Conservation (phyloP, 2,113 vertebrate genomes). For the Paramisgurnus dabryanus region DNA sequence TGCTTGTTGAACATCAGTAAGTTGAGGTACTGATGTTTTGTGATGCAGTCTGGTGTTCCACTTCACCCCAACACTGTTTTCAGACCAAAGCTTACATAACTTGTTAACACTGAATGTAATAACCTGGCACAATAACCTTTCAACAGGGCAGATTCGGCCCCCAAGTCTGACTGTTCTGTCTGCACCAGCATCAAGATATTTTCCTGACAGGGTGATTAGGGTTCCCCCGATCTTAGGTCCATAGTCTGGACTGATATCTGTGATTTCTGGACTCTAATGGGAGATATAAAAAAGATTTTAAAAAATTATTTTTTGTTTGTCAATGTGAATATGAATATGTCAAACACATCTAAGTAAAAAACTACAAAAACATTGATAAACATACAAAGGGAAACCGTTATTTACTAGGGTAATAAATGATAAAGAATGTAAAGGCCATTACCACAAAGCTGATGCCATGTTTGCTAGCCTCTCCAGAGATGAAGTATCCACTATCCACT, state of each 20-base stretch:
- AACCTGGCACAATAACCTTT: conserved; percentile 62
- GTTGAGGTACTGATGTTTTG: background rate
- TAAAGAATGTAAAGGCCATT: conserved; percentile 16
- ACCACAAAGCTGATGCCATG: conserved; percentile 85
- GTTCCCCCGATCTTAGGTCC: conserved; percentile 87
- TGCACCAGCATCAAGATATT: conserved; percentile 76
- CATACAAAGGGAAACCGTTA: too few species aligned
- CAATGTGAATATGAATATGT: too few species aligned
- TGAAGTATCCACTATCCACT: conserved; percentile 62
- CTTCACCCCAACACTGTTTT: background rate
- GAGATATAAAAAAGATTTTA: background rate
- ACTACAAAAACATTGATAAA: too few species aligned
- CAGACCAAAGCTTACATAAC: background rate
- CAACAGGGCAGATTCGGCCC: conserved; percentile 70
- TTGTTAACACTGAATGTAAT: background rate
- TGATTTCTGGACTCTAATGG: conserved; percentile 80
- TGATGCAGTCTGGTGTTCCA: too few species aligned
- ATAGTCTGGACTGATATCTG: conserved; percentile 73
- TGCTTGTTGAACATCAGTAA: too few species aligned
- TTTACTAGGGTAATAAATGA: background rate
- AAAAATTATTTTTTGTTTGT: too few species aligned
- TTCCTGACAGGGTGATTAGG: conserved; percentile 78
- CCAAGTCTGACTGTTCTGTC: conserved; percentile 74
- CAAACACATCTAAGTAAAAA: too few species aligned
- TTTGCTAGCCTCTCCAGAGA: conserved; percentile 72